phyloP scores from a whole-genome alignment of 2,797 vertebrate species.

The Cynopterus sphinx region DNA sequence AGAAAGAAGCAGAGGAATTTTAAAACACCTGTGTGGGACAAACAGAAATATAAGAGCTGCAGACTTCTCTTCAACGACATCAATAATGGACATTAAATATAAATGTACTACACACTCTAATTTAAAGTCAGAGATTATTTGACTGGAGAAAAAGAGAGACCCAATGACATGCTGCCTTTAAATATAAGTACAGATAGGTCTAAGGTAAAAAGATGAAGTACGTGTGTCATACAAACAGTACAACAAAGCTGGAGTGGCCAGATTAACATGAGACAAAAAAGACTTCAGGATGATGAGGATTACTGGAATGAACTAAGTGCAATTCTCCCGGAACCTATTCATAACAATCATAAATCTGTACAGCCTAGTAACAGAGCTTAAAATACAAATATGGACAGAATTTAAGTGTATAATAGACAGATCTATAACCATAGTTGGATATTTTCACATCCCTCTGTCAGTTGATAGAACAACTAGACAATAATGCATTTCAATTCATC shows the following conservation, averaged over 20 bases:
- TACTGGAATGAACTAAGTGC: neutral
- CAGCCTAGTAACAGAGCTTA: neutral
- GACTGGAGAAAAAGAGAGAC: neutral
- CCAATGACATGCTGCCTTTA: neutral
- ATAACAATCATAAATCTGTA: too few relatives aligned
- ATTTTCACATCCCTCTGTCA: neutral
- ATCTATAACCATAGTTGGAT: neutral
- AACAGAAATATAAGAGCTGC: neutral
- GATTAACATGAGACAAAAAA: neutral
- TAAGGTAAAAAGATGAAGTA: neutral
- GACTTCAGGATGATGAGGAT: neutral
- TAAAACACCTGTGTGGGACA: neutral
- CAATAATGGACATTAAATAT: neutral
- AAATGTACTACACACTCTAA: neutral
- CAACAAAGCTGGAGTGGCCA: neutral
- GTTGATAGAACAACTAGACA: neutral
- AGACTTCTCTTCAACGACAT: neutral
- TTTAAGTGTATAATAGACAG: neutral
- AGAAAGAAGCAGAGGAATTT: neutral
- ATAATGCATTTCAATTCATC: neutral
- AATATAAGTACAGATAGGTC: neutral
- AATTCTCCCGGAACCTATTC: neutral
- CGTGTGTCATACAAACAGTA: too few relatives aligned
- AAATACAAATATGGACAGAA: neutral
- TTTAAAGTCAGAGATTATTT: neutral